Base-by-base conservation (phyloP, 1,140 invertebrate genomes). In the Macrobrachium nipponense region DNA sequence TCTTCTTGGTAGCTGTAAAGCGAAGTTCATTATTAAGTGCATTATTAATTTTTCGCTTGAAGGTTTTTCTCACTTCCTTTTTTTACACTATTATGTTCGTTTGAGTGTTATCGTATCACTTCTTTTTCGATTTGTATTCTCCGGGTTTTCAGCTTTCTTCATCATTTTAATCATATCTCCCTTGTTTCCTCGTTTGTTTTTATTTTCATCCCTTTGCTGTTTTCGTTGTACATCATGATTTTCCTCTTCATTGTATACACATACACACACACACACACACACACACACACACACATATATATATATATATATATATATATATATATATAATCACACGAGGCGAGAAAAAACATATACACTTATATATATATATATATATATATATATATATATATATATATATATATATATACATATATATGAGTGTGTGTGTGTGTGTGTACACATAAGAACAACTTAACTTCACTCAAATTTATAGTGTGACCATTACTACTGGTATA, bases 381-480 rank as follows among this genome's bases (percentile, higher is more conserved):
- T 17, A 11, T 23, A 79, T 7, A 68, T 17, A 68, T 2, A 80
- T 5, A 27, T 18, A 80, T 18, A 80, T 20, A 43, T 17, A 80
- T 36, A 80, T 36, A 80, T 14, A 68, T 36, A 68, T 20, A 68
- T 36, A 80, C 5, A 70, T 64, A 80, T 27, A 70, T 44, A 62
- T 44, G 68, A 12, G 23, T 43, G 62, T 23, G 23, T 18, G 62
- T 18, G 23, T 59, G 62, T 23, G 23, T 60, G 62, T 23, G 23
- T 59, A 79, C n/a, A 62, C 76, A 79, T 23, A 78, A 43, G 60
- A 43, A 59, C 44, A 59, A 17, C 43, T 20, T 72, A 72, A 72
- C 68, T 20, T 72, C 23, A 72, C 68, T 43, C 68, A 11, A 43
- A 72, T 72, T 51, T 44, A 8, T 5, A 73, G 10, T 17, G 43